These are phyloP conservation scores for Stigmatopora nigra DNA, from an alignment of 2,113 vertebrate species.

Conservation along the genomic window DNA sequence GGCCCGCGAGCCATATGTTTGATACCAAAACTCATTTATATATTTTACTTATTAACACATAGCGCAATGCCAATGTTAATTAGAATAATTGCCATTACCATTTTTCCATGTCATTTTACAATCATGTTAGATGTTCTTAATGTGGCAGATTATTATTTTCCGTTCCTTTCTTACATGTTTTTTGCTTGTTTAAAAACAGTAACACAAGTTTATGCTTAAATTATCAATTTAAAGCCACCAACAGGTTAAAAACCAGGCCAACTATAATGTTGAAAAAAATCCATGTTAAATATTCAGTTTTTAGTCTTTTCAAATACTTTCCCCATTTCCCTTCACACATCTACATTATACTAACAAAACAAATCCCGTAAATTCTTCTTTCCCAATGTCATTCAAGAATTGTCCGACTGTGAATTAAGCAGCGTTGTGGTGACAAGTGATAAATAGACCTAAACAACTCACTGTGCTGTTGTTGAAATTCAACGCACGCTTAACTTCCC, in stretches of 20 bases:
- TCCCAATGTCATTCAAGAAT: not conserved
- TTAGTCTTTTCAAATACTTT: not conserved
- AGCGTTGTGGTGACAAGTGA: not conserved
- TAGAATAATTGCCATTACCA: no score
- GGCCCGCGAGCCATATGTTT: no score
- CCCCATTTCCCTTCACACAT: not conserved
- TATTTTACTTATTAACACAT: no score
- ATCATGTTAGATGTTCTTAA: no score
- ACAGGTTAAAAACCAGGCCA: not conserved
- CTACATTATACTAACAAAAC: not conserved
- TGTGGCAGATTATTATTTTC: no score
- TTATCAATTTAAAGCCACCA: no score
- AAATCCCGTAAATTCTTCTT: not conserved
- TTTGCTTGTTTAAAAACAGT: no score
- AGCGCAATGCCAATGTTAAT: no score
- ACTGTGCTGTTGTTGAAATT: conserved; percentile 7
- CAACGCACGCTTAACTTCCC: not conserved
- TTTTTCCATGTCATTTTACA: no score
- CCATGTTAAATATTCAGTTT: not conserved
- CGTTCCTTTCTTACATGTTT: no score
- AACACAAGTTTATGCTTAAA: no score
- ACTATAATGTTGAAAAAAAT: not conserved
- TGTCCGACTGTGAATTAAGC: not conserved
- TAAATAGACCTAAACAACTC: not conserved
- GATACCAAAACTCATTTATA: no score